phyloP scores from a whole-genome alignment of 92 coral and sea anemone genomes.

The Parazoanthus darwini region DNA sequence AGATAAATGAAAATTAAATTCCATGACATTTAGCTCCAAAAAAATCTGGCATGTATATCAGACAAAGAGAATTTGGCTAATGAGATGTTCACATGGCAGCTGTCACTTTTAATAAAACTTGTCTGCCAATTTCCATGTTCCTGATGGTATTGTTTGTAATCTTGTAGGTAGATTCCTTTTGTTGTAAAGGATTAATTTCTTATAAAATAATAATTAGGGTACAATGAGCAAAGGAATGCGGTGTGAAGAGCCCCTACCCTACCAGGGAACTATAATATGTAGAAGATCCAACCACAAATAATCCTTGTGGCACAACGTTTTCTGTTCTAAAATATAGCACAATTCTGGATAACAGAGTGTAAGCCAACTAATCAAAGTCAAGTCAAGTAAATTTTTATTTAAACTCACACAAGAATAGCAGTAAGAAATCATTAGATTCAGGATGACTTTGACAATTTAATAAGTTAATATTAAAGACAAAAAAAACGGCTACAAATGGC shows the following conservation, averaged over 20 bases:
- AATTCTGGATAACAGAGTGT: no score
- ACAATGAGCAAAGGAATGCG: constrained; percentile 17
- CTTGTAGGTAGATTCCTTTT: not conserved
- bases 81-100: constrained; percentile 6
- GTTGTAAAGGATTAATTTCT: constrained; percentile 8
- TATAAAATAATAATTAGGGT: constrained; percentile 9
- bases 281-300: not conserved
- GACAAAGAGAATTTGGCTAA: constrained; percentile 12
- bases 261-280: not conserved
- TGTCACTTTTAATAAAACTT: constrained; percentile 19
- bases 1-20: constrained; percentile 7
- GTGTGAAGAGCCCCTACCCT: constrained; percentile 4
- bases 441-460: no score
- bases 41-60: not conserved
- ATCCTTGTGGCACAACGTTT: not conserved
- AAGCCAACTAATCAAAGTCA: not conserved
- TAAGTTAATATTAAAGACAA: no score
- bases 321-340: no score
- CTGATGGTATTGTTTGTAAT: constrained; percentile 14
- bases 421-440: no score
- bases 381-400: no score
- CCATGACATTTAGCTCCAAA: no score
- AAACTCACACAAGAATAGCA: no score
- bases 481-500: no score
- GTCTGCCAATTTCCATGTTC: not conserved